Percentiles rank a stretch among this genome's conserved stretches.
Conservation (phyloP, 2,888 invertebrate genomes). For the Lumbricus terrestris region DNA sequence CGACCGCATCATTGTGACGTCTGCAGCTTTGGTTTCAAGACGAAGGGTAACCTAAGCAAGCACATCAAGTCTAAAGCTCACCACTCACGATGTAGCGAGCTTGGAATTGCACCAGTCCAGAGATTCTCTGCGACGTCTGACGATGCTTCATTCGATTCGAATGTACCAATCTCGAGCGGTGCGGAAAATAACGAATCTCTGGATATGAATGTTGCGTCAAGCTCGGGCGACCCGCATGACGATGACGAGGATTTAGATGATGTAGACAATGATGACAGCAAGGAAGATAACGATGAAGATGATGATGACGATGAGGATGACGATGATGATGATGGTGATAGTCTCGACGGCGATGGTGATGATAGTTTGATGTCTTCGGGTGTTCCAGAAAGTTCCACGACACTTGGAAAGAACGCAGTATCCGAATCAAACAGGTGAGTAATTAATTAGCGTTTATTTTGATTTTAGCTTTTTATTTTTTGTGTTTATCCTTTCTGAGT, state of each 20-base stretch:
- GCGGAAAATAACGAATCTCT: background rate
- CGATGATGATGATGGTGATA: slow-evolving; percentile 37
- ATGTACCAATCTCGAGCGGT: background rate
- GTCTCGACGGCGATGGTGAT: background rate
- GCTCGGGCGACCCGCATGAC: slow-evolving; percentile 23
- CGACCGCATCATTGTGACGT: slow-evolving; percentile 84
- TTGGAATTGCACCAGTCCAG: slow-evolving; percentile 74
- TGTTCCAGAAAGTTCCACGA: background rate
- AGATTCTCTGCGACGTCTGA: background rate
- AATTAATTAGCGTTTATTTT: background rate
- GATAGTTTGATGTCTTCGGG: background rate
- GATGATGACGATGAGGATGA: slow-evolving; percentile 44
- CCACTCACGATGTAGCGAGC: slow-evolving; percentile 79
- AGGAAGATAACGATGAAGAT: slow-evolving; percentile 59
- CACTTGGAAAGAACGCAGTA: background rate
- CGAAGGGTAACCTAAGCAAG: slow-evolving; percentile 88
- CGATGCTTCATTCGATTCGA: background rate
- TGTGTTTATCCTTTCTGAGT: background rate
- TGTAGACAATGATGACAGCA: slow-evolving; percentile 52
- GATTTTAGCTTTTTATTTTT: background rate
- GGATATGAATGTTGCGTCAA: background rate
- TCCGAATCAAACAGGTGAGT: background rate
- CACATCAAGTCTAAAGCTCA: slow-evolving; percentile 68
- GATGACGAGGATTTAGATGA: slow-evolving; percentile 43
- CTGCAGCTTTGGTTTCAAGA: slow-evolving; percentile 90